These are phyloP conservation scores for Patella caerulea DNA, from an alignment of 2,888 invertebrate genomes.

Conservation along the genomic window DNA sequence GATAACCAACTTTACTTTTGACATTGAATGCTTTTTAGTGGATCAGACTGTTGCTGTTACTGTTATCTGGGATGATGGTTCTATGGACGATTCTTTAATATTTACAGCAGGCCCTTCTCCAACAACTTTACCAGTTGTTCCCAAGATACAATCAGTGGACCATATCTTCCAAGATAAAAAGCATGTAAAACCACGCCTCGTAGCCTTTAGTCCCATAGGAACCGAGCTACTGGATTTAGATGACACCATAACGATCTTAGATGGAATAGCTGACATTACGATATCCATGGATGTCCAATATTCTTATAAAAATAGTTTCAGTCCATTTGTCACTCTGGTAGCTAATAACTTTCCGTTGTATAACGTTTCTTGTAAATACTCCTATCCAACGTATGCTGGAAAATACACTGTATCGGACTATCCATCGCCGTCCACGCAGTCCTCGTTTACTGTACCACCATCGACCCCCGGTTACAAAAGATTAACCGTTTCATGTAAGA, in stretches of 20 bases:
- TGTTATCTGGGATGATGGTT: neutral
- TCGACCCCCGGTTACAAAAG: neutral
- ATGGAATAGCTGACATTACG: neutral
- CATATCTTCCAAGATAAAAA: neutral
- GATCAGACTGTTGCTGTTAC: neutral
- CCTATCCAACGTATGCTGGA: neutral
- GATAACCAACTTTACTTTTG: neutral
- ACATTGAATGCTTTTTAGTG: neutral
- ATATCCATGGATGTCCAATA: neutral
- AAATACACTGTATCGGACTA: neutral
- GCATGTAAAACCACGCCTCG: neutral
- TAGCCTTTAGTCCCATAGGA: neutral
- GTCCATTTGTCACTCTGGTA: neutral
- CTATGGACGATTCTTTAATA: neutral
- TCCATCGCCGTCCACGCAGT: neutral
- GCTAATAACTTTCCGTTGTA: neutral
- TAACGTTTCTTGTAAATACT: neutral
- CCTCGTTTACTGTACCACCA: neutral
- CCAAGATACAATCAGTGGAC: neutral
- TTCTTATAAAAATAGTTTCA: neutral
- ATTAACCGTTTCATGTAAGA: neutral
- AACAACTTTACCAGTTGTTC: neutral
- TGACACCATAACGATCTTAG: neutral
- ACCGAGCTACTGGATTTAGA: neutral
- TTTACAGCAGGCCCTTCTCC: neutral